Base-by-base conservation (phyloP, 2,888 invertebrate species). In the Ferdinandea cuprea region DNA sequence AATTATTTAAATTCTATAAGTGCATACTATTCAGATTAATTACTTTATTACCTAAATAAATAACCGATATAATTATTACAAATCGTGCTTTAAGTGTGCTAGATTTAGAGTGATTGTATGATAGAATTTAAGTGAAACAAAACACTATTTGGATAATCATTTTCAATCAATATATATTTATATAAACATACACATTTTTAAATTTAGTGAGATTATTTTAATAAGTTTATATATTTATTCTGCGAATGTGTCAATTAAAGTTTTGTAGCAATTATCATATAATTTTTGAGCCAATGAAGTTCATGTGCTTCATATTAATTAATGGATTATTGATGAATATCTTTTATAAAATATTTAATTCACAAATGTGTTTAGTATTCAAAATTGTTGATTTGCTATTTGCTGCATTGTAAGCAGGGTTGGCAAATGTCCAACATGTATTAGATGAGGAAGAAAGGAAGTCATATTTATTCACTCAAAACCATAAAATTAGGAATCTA, bases 71-170 rank as follows among this genome's bases (percentile, higher is more conserved):
- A 52, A 42, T 19, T 66, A 77, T 46, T n/a, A n/a, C n/a, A 73
- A 54, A 68, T 72, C 42, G 25, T 72, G 83, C 83, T 83, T 83
- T 83, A 68, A 46, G 73, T 83, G 83, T 83, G 78, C 68, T 83
- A 83, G 77, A 50, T 46, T 65, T 65, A 81, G 52, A 54, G 54
- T 77, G 65, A 61, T 50, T 61, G 83, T 63, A 66, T 46, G 74
- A 15, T 68, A 76, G 52, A 9, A 5, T 19, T 11, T 59, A 66
- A 40, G 59, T 56, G n/a, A 48, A 56, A 40, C 28, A 50, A 78
- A 42, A 21, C 4, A n/a, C n/a, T 21, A 9, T 35, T 56, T 25
- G 8, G 44, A 54, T 56, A 68, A 56, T 46, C 15, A 68, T 66
- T 40, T 52, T 52, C 6, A 32, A 54, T 50, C 30, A 32, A 19